These are phyloP conservation scores for Tauraco hartlaubi DNA, from an alignment of 2,797 vertebrate genomes.

Conservation along the genomic window DNA sequence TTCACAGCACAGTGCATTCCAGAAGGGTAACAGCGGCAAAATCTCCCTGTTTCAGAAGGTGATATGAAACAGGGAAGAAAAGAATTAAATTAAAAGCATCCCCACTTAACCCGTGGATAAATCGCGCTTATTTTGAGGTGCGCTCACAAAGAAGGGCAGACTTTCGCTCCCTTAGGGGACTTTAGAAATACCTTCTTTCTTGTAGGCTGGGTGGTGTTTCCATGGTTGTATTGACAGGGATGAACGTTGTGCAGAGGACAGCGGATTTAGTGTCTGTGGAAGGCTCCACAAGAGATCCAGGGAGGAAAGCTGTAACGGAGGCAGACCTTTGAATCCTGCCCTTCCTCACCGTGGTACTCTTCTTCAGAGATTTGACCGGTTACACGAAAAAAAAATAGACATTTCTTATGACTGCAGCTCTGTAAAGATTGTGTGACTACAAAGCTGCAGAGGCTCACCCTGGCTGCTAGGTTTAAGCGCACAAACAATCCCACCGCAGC, in stretches of 20 bases:
- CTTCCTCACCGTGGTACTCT: background rate
- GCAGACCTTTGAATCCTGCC: background rate
- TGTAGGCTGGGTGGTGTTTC: background rate
- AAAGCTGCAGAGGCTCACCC: background rate
- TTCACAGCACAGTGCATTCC: slow-evolving; percentile 31
- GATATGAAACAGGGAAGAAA: background rate
- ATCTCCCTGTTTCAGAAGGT: background rate
- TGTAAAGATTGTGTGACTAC: background rate
- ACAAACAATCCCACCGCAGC: background rate
- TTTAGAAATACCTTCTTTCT: background rate
- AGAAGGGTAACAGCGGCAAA: background rate
- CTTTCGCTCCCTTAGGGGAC: background rate
- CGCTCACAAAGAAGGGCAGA: background rate
- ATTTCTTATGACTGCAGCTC: background rate
- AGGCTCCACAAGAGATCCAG: background rate
- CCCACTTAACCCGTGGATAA: background rate
- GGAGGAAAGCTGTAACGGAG: background rate
- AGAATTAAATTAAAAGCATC: background rate
- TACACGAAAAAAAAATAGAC: background rate
- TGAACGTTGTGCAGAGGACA: background rate
- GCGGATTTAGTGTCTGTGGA: background rate
- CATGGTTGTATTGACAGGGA: background rate
- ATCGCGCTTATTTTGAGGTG: background rate
- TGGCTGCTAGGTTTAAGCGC: background rate
- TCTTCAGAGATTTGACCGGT: background rate